Evolutionary conservation across 2,113 vertebrate species (phyloP).

Genomic region (Oryzias melastigma): DNA sequence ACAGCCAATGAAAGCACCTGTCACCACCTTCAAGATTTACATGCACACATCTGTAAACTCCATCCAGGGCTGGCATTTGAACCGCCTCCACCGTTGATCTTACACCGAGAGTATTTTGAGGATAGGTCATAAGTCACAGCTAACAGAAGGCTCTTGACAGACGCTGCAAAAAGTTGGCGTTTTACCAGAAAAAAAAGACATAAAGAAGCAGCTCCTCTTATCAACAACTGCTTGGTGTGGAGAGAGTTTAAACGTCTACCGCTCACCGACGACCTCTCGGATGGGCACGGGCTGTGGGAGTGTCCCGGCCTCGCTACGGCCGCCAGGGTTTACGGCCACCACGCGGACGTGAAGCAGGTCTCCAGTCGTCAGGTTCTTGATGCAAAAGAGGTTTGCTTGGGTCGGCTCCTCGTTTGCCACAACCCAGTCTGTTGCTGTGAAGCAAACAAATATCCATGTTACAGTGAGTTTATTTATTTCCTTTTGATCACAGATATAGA

Average conservation of each 20-base stretch:
- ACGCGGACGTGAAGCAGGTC: conserved; percentile 84
- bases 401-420: conserved; percentile 78
- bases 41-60: conserved; percentile 53
- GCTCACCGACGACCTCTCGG: conserved; percentile 82
- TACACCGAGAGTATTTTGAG: conserved; percentile 57
- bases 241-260: not conserved
- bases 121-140: conserved; percentile 51
- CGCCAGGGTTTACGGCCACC: conserved; percentile 75
- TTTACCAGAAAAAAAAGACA: not conserved
- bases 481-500: not conserved
- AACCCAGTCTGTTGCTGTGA: conserved; percentile 83
- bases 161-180: conserved; percentile 3
- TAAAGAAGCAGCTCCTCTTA: not conserved
- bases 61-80: conserved; percentile 37
- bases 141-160: conserved; percentile 16
- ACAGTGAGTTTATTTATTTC: conserved; percentile 2
- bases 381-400: conserved; percentile 73
- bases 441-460: not conserved
- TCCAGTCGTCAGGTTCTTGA: conserved; percentile 77
- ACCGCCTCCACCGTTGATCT: conserved; percentile 27
- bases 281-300: conserved; percentile 80
- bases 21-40: conserved; percentile 71
- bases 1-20: conserved; percentile 69
- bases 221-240: not conserved
- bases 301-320: conserved; percentile 69